Percentiles rank a stretch among this genome's conserved stretches.
Evolutionary conservation across 2,888 invertebrate genomes (phyloP).

Genomic region (Monopis laevigella): DNA sequence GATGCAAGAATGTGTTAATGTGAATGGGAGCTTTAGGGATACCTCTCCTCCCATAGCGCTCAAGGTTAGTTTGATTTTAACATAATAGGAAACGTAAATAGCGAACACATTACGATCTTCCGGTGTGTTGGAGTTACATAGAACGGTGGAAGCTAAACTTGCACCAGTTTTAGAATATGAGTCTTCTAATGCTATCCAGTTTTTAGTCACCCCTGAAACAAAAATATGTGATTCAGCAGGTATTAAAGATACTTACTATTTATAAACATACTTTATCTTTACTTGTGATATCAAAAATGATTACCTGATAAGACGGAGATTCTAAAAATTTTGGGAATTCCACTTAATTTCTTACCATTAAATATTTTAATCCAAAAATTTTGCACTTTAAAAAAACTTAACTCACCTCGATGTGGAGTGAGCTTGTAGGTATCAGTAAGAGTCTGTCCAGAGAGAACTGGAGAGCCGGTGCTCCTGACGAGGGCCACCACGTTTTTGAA

Average conservation of each 20-base stretch:
- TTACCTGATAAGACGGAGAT: no score
- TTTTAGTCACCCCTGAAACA: slow-evolving; percentile 84
- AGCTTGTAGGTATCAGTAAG: slow-evolving; percentile 72
- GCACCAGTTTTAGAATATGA: slow-evolving; percentile 77
- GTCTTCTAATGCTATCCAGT: slow-evolving; percentile 92
- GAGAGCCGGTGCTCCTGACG: slow-evolving; percentile 65
- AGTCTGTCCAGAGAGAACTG: slow-evolving; percentile 72
- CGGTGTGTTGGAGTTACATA: slow-evolving; percentile 60
- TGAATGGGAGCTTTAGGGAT: slow-evolving; percentile 82
- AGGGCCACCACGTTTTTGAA: slow-evolving; percentile 92
- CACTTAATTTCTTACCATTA: no score
- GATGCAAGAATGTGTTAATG: slow-evolving; percentile 76
- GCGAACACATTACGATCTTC: slow-evolving; percentile 89
- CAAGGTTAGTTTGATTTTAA: slow-evolving; percentile 84
- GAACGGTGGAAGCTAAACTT: slow-evolving; percentile 69
- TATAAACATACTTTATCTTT: no score
- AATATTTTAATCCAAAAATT: no score
- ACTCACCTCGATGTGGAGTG: slow-evolving; percentile 70
- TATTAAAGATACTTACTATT: no score
- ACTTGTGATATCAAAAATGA: no score
- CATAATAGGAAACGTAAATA: slow-evolving; percentile 91
- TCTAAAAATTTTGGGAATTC: no score
- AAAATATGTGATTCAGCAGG: no score
- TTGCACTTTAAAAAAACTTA: no score
- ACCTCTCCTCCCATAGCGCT: slow-evolving; percentile 85